phyloP scores from a whole-genome alignment of 1,140 invertebrate species.

The Conopomorpha cramerella region DNA sequence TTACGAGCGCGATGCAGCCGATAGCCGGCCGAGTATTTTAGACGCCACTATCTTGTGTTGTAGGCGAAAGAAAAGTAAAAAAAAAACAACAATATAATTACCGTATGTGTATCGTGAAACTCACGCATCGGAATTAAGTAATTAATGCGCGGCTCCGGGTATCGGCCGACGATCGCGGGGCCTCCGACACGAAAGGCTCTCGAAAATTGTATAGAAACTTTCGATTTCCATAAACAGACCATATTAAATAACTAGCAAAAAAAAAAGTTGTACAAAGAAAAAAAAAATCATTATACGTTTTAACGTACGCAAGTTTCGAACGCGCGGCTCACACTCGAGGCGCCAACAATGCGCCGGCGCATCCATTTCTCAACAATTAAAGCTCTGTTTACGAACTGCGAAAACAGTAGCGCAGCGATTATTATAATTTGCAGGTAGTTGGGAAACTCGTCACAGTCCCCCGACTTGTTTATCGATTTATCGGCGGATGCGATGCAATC shows the following conservation, averaged over 20 bases:
- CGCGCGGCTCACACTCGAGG: too few relatives aligned
- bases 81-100: slow-evolving; percentile 47
- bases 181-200: too few relatives aligned
- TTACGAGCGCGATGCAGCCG: too few relatives aligned
- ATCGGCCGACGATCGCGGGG: slow-evolving; percentile 53
- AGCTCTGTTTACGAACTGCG: slow-evolving; percentile 25
- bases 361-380: slow-evolving; percentile 31
- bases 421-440: slow-evolving; percentile 28
- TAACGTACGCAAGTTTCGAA: too few relatives aligned
- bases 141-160: slow-evolving; percentile 35
- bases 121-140: slow-evolving; percentile 53
- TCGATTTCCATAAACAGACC: too few relatives aligned
- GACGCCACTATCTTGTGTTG: slow-evolving; percentile 38
- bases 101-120: slow-evolving; percentile 31
- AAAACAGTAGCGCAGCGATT: slow-evolving; percentile 33
- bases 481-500: slow-evolving; percentile 41
- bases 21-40: too few relatives aligned
- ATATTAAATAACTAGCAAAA: too few relatives aligned
- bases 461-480: slow-evolving; percentile 43
- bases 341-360: too few relatives aligned
- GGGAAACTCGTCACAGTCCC: slow-evolving; percentile 27
- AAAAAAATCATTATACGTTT: too few relatives aligned
- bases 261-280: too few relatives aligned
- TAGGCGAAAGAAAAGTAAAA: too few relatives aligned
- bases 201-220: too few relatives aligned